Evolutionary conservation across 2,113 vertebrate genomes (phyloP).

Genomic region (Procapra przewalskii): DNA sequence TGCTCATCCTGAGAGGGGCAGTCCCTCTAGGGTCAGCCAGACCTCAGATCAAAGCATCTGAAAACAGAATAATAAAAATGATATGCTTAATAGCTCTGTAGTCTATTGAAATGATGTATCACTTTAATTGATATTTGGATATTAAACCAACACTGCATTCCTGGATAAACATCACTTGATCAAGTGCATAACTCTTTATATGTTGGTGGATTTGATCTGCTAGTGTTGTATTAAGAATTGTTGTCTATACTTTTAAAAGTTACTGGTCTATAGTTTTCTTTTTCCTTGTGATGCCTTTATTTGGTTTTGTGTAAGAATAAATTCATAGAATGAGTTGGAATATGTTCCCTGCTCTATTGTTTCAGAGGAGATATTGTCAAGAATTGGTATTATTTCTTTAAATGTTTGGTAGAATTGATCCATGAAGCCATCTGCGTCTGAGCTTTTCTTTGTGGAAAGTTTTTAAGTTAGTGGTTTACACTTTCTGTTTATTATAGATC

Average conservation of each 20-base stretch:
- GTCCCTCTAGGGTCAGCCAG: not conserved
- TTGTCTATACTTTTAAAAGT: not conserved
- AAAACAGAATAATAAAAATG: not conserved
- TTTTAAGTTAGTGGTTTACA: not conserved
- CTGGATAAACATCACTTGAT: not conserved
- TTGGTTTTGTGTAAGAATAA: not conserved
- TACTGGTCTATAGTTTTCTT: not conserved
- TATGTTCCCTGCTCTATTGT: not conserved
- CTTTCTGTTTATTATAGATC: not conserved
- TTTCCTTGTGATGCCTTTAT: not conserved
- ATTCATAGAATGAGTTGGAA: not conserved
- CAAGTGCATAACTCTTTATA: not conserved
- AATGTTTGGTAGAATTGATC: not conserved
- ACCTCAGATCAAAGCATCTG: not conserved
- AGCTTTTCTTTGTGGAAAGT: not conserved
- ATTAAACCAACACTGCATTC: not conserved
- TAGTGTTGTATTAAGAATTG: not conserved
- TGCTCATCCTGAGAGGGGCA: not conserved
- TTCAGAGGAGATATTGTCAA: not conserved
- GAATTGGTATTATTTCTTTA: not conserved
- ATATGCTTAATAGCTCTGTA: not conserved
- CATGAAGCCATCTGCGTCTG: not conserved
- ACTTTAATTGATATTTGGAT: not conserved
- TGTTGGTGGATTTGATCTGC: not conserved
- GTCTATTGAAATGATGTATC: not conserved